Percentiles rank a stretch among this genome's conserved stretches.
Evolutionary conservation across 2,113 vertebrate species (phyloP).

Genomic region (Larimichthys crocea): DNA sequence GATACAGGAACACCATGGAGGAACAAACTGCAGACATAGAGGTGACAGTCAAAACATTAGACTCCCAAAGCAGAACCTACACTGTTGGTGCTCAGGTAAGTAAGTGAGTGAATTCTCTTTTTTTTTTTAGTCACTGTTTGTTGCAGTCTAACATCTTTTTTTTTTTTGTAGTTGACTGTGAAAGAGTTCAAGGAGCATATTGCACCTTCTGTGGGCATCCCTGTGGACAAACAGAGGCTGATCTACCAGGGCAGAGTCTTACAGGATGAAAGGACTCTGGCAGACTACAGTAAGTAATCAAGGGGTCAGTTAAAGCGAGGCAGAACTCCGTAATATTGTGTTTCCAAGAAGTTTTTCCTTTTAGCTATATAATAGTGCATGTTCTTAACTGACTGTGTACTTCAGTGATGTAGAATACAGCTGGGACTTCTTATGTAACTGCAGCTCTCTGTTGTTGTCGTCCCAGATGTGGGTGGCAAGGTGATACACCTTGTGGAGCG

Average conservation of each 20-base stretch:
- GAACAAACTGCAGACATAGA: slow-evolving; percentile 86
- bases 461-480: slow-evolving; percentile 91
- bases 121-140: background rate
- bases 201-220: slow-evolving; percentile 89
- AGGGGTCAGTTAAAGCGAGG: background rate
- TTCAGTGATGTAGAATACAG: background rate
- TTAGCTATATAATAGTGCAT: background rate
- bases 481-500: slow-evolving; percentile 95
- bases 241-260: slow-evolving; percentile 94
- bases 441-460: background rate
- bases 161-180: slow-evolving; percentile 86
- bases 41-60: slow-evolving; percentile 93
- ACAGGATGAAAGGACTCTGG: slow-evolving; percentile 92
- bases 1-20: slow-evolving; percentile 80
- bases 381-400: background rate
- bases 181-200: slow-evolving; percentile 95
- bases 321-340: background rate
- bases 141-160: background rate
- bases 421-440: background rate
- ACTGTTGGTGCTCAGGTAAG: slow-evolving; percentile 90
- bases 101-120: slow-evolving; percentile 62
- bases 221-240: slow-evolving; percentile 92
- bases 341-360: background rate
- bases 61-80: slow-evolving; percentile 93
- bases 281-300: slow-evolving; percentile 90